Evolutionary conservation across 2,888 invertebrate species (phyloP).

Genomic region (Apodemia mormo): DNA sequence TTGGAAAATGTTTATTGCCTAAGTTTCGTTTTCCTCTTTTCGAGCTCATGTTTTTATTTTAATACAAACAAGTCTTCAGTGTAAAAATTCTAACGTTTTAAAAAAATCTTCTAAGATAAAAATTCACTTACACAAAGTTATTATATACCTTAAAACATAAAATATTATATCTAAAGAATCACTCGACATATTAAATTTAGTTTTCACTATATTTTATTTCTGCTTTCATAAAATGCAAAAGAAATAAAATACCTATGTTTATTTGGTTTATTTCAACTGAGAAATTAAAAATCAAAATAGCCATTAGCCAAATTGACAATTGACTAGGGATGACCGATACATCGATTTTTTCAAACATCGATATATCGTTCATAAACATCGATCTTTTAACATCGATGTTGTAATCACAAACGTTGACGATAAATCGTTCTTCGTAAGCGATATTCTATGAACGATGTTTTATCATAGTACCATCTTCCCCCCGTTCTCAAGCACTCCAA

Average conservation of each 20-base stretch:
- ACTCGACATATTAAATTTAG: neutral
- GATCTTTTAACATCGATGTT: no score
- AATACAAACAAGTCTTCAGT: neutral
- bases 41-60: constrained; percentile 58
- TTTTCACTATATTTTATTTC: neutral
- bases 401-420: no score
- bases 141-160: neutral
- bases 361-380: no score
- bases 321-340: no score
- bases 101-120: neutral
- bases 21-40: constrained; percentile 65
- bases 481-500: no score
- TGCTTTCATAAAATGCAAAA: neutral
- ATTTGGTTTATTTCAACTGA: neutral
- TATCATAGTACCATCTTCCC: no score
- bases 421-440: no score
- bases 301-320: no score
- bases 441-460: no score
- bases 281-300: neutral
- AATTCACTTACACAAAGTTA: neutral
- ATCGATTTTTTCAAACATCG: no score
- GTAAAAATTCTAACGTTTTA: neutral
- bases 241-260: neutral
- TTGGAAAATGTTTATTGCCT: constrained; percentile 72
- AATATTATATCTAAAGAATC: neutral